Conservation (phyloP, 2,888 invertebrate species). For the Tetramorium bicarinatum region DNA sequence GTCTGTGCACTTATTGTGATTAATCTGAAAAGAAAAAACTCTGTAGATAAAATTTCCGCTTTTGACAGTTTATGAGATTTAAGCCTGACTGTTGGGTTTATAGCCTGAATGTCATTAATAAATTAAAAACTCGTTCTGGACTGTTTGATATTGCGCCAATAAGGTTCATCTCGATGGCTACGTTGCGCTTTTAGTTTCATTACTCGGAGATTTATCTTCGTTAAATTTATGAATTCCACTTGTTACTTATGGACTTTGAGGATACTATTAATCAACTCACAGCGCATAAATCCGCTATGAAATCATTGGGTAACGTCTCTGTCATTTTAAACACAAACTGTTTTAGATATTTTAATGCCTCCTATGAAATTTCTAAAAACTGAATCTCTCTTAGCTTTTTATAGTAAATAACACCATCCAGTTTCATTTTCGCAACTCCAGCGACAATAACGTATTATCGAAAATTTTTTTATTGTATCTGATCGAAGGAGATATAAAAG, state of each 20-base stretch:
- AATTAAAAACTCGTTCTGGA: constrained; percentile 69
- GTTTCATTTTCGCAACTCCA: neutral
- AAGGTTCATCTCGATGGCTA: constrained; percentile 45
- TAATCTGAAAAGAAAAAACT: neutral
- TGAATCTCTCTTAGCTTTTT: constrained; percentile 4
- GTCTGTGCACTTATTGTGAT: constrained; percentile 12
- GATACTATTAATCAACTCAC: constrained; percentile 5
- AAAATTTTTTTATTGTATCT: constrained; percentile 31
- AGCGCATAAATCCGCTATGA: neutral
- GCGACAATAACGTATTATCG: constrained; percentile 5
- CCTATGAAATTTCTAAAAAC: neutral
- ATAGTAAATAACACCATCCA: neutral
- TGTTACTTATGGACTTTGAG: constrained; percentile 1
- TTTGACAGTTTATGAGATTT: constrained; percentile 37
- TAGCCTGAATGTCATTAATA: constrained; percentile 33
- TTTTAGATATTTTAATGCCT: neutral
- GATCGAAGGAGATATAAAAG: constrained; percentile 55
- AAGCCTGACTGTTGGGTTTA: constrained; percentile 25
- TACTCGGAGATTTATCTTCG: constrained; percentile 24
- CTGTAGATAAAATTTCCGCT: constrained; percentile 32
- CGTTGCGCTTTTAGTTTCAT: constrained; percentile 50
- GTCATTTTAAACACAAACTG: neutral
- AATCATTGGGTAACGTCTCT: neutral
- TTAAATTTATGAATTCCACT: constrained; percentile 1
- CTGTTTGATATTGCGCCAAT: constrained; percentile 63